phyloP scores from a whole-genome alignment of 1,140 invertebrate genomes.

The Sweltsa coloradensis region DNA sequence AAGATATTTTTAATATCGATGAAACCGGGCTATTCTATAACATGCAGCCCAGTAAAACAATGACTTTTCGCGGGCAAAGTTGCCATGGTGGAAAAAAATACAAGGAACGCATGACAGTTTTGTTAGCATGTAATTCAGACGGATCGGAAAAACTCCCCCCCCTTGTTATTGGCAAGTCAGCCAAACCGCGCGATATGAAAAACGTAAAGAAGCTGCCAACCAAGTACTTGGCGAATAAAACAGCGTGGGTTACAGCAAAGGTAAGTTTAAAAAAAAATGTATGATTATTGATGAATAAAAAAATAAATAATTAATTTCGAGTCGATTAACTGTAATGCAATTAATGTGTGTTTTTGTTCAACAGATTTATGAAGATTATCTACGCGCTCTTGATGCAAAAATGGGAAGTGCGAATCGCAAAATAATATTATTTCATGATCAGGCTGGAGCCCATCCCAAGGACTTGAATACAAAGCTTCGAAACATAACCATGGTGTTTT shows the following conservation, averaged over 20 bases:
- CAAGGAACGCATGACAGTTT: conserved; percentile 29
- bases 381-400: conserved; percentile 20
- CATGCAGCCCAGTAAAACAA: conserved; percentile 23
- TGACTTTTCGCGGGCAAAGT: conserved; percentile 23
- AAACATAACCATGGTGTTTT: conserved; percentile 29
- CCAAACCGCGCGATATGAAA: background rate
- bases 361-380: conserved; percentile 20
- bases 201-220: background rate
- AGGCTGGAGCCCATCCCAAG: conserved; percentile 31
- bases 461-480: too few species aligned
- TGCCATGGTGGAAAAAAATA: conserved; percentile 28
- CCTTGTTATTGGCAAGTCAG: background rate
- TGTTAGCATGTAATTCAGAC: conserved; percentile 28
- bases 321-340: too few species aligned
- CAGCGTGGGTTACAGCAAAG: background rate
- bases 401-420: conserved; percentile 26
- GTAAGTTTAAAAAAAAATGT: too few species aligned
- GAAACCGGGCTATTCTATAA: conserved; percentile 34
- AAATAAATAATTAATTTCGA: too few species aligned
- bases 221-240: background rate
- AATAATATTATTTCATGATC: conserved; percentile 34
- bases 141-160: conserved; percentile 16
- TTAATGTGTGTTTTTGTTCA: too few species aligned
- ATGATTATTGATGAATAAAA: too few species aligned
- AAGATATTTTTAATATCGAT: conserved; percentile 33